Evolutionary conservation across 2,888 invertebrate species (phyloP), one percentile per base, ranked within the genome.

Genomic region (Thymelicus lineola): DNA sequence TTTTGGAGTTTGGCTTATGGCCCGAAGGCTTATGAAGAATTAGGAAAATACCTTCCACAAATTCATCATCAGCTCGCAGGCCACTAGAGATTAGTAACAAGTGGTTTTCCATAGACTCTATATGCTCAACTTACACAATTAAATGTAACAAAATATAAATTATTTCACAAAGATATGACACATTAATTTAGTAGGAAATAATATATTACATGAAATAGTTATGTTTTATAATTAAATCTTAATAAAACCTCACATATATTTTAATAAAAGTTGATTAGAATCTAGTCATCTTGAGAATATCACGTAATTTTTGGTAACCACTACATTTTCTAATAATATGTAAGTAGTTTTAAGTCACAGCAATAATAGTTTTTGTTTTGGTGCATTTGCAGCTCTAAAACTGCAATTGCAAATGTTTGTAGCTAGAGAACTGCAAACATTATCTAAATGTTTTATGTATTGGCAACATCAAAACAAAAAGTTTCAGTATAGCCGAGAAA

Each of bases 1-100:
- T 72, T 59, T 62, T 46, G 55, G 42, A 42, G 59, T 62, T 64
- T 9, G 14, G 15, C 48, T 62, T 58, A 60, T 50, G 48, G 17
- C 7, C 48, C 48, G 9, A 53, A 48, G 20, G 50, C 28, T 72
- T 61, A n/a, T 57, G 58, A 69, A 6, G 48, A 58, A 66, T 58
- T 57, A 57, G 48, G 42, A 9, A 42, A 50, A 50, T 12, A 42
- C 9, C 42, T 42, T 12, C 42, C 9, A 10, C 4, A 42, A 42
- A 42, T 42, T 42, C 42, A 3, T 42, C 9, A 42, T 9, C 42
- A 28, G 3, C 42, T 42, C 12, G 4, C 9, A 42, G 12, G 4
- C 42, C 42, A 42, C 12, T 42, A 42, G 42, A 42, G 42, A 42
- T 42, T 42, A 42, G 42, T 42, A 42, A 42, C 12, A 42, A 42